Conservation (phyloP, 1,140 invertebrate species). For the Leptinotarsa lineolata region DNA sequence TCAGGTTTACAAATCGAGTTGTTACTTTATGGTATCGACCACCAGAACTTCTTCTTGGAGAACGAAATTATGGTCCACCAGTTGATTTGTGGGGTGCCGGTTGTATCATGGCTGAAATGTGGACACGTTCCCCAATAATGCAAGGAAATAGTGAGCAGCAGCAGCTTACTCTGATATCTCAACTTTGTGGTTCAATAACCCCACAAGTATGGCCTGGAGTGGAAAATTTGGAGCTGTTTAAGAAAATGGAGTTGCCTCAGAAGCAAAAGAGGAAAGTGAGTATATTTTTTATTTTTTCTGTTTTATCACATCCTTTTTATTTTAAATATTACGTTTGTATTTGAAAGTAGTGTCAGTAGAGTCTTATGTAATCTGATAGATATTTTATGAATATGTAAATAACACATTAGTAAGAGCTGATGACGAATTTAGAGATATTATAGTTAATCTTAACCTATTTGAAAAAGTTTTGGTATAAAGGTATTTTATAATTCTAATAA, state of each 20-base stretch:
- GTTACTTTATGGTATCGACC: slow-evolving; percentile 98
- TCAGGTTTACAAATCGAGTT: slow-evolving; percentile 92
- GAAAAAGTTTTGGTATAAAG: no score
- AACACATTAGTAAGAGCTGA: no score
- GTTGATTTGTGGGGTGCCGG: slow-evolving; percentile 99
- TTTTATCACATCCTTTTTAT: no score
- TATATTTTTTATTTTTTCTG: slow-evolving; percentile 1
- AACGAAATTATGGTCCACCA: slow-evolving; percentile 93
- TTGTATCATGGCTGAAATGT: slow-evolving; percentile 99
- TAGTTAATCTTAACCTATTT: no score
- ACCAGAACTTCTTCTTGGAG: slow-evolving; percentile 87
- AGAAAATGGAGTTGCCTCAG: slow-evolving; percentile 88
- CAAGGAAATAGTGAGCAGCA: slow-evolving; percentile 95
- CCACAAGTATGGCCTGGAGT: slow-evolving; percentile 95
- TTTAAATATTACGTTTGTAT: no score
- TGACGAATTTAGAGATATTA: no score
- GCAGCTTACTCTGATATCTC: slow-evolving; percentile 92
- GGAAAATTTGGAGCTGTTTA: slow-evolving; percentile 89
- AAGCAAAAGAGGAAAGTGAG: slow-evolving; percentile 86
- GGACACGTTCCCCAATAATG: slow-evolving; percentile 89
- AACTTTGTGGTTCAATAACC: slow-evolving; percentile 95
- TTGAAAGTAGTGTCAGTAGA: no score
- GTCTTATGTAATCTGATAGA: no score
- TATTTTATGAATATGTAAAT: no score
- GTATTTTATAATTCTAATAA: no score